Evolutionary conservation across 1,140 invertebrate species (phyloP), one percentile per base, ranked within the genome.

Genomic region (Rhynchophorus ferrugineus): DNA sequence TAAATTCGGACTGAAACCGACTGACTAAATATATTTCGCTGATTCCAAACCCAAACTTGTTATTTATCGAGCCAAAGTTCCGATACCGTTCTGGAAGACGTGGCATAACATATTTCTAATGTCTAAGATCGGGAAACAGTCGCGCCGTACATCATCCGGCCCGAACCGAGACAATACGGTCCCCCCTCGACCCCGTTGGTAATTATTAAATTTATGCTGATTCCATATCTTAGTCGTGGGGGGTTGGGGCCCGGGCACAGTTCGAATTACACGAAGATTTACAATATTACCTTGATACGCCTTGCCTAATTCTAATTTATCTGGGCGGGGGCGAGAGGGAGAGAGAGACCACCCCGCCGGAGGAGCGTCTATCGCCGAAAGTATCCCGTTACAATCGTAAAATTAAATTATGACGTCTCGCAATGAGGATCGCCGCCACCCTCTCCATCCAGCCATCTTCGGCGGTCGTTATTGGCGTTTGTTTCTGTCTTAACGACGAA

Each of bases 171-270:
- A 29, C 24, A 29, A 29, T 11, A 6, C 5, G 5, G 11, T 29
- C 5, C 5, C 24, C 5, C 24, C 24, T 29, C 24, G n/a, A n/a
- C n/a, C n/a, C n/a, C n/a, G n/a, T n/a, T 11, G 24, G 64, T 65
- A 71, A 71, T 71, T 71, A 71, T 67, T 64, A 68, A 71, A 71
- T 71, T 71, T 71, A 71, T 71, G 70, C 70, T 71, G 70, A 71
- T 71, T 70, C 70, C 65, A 65, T 64, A 64, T 71, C 69, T 71
- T 71, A 71, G 68, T 70, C 66, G 49, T 5, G 5, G 24, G 5
- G 24, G 24, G 11, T 5, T 5, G 11, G 24, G 24, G 24, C 24
- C 24, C 5, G 58, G 60, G 61, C 58, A 54, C 59, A 50, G 62
- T 66, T 69, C 68, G 68, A 68, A 69, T 70, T 68, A 68, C 62